phyloP scores from a whole-genome alignment of 2,888 invertebrate species.

The Caenorhabditis virilis region DNA sequence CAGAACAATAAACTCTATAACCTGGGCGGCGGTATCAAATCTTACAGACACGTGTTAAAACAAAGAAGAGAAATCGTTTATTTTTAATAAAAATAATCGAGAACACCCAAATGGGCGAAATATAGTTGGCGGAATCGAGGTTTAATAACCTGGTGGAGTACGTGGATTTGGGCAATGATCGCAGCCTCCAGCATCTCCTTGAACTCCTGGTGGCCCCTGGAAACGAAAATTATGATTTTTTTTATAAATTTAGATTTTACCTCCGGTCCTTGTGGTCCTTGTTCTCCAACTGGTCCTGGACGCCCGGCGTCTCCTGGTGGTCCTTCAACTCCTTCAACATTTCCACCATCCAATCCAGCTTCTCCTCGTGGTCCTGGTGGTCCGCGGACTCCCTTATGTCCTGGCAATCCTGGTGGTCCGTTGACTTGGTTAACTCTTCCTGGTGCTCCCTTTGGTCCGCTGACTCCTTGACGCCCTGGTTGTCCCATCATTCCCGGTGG shows the following conservation, averaged over 20 bases:
- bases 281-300: slow-evolving; percentile 54
- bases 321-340: slow-evolving; percentile 46
- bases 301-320: slow-evolving; percentile 54
- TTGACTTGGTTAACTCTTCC: slow-evolving; percentile 55
- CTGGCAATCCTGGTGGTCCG: slow-evolving; percentile 51
- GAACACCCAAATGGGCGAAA: slow-evolving; percentile 8
- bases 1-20: too few relatives aligned
- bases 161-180: slow-evolving; percentile 57
- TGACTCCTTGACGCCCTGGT: slow-evolving; percentile 54
- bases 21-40: too few relatives aligned
- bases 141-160: slow-evolving; percentile 63
- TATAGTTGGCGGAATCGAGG: slow-evolving; percentile 2
- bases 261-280: slow-evolving; percentile 56
- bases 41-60: too few relatives aligned
- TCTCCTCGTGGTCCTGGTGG: slow-evolving; percentile 58
- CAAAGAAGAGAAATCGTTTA: too few relatives aligned
- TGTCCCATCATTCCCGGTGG: slow-evolving; percentile 63
- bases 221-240: neutral
- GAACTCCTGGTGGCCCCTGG: slow-evolving; percentile 44
- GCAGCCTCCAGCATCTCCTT: slow-evolving; percentile 44
- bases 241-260: slow-evolving; percentile 6
- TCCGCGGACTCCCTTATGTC: slow-evolving; percentile 49
- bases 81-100: too few relatives aligned
- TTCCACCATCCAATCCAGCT: slow-evolving; percentile 53
- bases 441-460: slow-evolving; percentile 55